phyloP scores from a whole-genome alignment of 2,113 vertebrate species.

The Camelus dromedarius region DNA sequence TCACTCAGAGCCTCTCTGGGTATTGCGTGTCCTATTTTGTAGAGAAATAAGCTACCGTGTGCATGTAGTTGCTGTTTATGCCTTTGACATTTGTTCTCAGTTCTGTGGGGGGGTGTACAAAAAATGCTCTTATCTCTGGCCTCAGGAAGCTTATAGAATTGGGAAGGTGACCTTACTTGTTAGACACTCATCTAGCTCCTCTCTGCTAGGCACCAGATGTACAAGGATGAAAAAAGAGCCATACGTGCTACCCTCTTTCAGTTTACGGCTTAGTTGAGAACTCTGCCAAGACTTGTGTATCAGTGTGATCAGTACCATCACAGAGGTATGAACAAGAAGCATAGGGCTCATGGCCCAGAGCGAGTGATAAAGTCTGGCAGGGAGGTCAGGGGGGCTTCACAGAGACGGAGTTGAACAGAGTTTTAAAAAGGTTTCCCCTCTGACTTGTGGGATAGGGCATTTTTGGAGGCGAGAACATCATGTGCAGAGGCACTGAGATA shows the following conservation, averaged over 20 bases:
- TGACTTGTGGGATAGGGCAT: not conserved
- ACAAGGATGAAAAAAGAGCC: not conserved
- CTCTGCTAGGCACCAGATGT: not conserved
- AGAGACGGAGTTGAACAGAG: not conserved
- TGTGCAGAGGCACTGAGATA: not conserved
- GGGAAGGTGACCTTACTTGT: slow-evolving; percentile 9
- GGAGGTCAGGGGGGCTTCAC: not conserved
- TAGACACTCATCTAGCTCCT: not conserved
- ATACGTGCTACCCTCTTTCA: not conserved
- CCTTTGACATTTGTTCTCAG: slow-evolving; percentile 19
- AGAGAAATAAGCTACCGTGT: slow-evolving; percentile 26
- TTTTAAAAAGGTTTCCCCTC: not conserved
- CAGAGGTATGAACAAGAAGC: not conserved
- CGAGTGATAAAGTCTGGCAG: not conserved
- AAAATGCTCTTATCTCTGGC: not conserved
- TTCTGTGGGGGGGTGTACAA: not conserved
- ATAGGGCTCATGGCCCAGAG: not conserved
- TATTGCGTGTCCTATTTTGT: not conserved
- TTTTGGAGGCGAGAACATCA: not conserved
- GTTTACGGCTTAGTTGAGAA: not conserved
- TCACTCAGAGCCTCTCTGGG: slow-evolving; percentile 2
- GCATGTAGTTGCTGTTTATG: not conserved
- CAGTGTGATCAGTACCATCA: not conserved
- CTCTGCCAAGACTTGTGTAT: not conserved
- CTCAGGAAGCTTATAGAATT: not conserved